A percentile compares a stretch with the other conserved stretches of the same genome.
phyloP scores from a whole-genome alignment of 2,113 vertebrate species.

The Stomatorhinus ivindoensis region DNA sequence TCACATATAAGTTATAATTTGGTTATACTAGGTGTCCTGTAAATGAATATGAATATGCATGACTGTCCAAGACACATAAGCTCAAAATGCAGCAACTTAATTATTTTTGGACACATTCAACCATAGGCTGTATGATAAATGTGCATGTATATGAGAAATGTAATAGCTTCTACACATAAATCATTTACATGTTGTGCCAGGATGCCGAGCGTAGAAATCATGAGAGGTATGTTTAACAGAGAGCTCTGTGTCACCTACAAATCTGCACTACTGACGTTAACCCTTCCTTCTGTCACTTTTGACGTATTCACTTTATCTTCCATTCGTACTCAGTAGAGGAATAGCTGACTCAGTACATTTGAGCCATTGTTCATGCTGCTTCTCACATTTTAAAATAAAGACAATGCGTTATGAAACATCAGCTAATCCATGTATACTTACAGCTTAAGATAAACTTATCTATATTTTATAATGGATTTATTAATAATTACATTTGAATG shows the following conservation, averaged over 20 bases:
- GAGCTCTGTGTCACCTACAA: neutral
- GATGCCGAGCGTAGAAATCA: neutral
- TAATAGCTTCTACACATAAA: neutral
- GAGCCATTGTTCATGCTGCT: neutral
- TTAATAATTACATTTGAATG: neutral
- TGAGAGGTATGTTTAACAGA: neutral
- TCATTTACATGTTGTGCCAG: neutral
- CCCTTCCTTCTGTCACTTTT: neutral
- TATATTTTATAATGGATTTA: neutral
- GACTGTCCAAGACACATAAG: neutral
- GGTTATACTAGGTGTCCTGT: neutral
- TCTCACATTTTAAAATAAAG: neutral
- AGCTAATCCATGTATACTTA: neutral
- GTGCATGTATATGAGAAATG: neutral
- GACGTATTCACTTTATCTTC: constrained; percentile 2
- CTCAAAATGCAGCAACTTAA: neutral
- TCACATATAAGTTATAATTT: neutral
- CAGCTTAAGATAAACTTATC: neutral
- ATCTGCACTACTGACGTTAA: neutral
- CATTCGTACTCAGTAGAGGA: neutral
- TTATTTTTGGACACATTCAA: neutral
- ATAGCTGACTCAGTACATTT: neutral
- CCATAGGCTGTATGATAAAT: neutral
- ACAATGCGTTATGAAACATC: neutral
- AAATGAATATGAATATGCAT: neutral